phyloP scores from a whole-genome alignment of 2,888 invertebrate genomes.

The Himalopsyche kuldschensis region DNA sequence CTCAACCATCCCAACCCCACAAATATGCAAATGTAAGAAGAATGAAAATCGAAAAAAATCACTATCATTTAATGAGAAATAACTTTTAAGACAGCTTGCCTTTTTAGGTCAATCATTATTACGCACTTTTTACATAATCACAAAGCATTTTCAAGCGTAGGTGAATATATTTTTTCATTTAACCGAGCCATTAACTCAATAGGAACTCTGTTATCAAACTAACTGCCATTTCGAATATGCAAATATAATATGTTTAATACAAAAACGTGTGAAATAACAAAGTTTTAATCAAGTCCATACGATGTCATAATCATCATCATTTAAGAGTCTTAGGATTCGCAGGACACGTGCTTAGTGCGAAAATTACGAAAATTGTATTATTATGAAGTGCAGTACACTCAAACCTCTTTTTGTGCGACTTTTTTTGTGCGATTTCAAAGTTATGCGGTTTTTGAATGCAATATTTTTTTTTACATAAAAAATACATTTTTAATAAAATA shows the following conservation, averaged over 20 bases:
- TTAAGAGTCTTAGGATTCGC: not conserved
- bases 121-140: not conserved
- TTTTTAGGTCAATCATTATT: not conserved
- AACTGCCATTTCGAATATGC: slow-evolving; percentile 26
- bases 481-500: too few species aligned
- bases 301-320: not conserved
- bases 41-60: too few species aligned
- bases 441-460: too few species aligned
- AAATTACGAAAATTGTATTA: too few species aligned
- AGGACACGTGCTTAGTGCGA: too few species aligned
- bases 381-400: too few species aligned
- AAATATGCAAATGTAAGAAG: too few species aligned
- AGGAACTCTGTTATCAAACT: slow-evolving; percentile 25
- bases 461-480: too few species aligned
- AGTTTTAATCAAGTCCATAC: not conserved
- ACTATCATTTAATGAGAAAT: too few species aligned
- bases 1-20: too few species aligned
- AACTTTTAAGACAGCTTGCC: not conserved
- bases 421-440: too few species aligned
- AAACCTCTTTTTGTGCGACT: too few species aligned
- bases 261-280: not conserved
- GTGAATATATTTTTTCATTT: slow-evolving; percentile 16
- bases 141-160: not conserved
- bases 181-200: slow-evolving; percentile 29
- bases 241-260: slow-evolving; percentile 9